Percentiles rank a stretch among this genome's conserved stretches.
Conservation (phyloP, 2,797 vertebrate genomes). For the Galaxias olidus region DNA sequence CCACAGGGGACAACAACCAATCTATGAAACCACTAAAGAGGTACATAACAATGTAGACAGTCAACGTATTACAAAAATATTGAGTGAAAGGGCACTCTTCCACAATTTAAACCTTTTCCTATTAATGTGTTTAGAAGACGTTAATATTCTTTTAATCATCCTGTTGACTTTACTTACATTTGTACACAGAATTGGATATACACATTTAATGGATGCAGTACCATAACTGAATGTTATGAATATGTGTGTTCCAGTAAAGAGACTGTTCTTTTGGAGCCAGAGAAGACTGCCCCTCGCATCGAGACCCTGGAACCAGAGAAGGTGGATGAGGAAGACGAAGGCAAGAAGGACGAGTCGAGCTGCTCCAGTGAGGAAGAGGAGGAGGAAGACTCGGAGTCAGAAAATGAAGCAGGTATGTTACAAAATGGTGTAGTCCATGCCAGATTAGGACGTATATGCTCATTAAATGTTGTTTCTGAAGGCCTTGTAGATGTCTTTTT, state of each 20-base stretch:
- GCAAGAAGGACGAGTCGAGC: slow-evolving; percentile 98
- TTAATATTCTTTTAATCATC: too few species aligned
- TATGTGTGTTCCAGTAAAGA: slow-evolving; percentile 82
- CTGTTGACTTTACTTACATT: too few species aligned
- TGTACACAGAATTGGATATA: too few species aligned
- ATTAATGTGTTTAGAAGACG: too few species aligned
- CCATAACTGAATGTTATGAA: background rate
- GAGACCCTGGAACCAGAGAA: slow-evolving; percentile 96
- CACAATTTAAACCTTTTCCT: too few species aligned
- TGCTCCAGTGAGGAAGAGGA: slow-evolving; percentile 99
- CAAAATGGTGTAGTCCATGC: too few species aligned
- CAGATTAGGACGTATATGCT: too few species aligned
- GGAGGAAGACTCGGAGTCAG: slow-evolving; percentile 97
- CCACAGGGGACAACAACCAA: slow-evolving; percentile 94
- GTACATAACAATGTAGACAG: slow-evolving; percentile 79
- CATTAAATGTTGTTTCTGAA: too few species aligned
- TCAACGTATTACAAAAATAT: too few species aligned
- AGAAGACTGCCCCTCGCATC: slow-evolving; percentile 88
- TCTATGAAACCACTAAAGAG: slow-evolving; percentile 91
- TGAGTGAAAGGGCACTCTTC: too few species aligned
- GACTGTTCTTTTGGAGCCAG: slow-evolving; percentile 90
- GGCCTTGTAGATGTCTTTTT: too few species aligned
- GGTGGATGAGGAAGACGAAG: slow-evolving; percentile 92
- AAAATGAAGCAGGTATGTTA: slow-evolving; percentile 89
- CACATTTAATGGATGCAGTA: background rate